A percentile compares a stretch with the other conserved stretches of the same genome.
phyloP scores from a whole-genome alignment of 1,140 invertebrate genomes.

The Anastrepha obliqua region DNA sequence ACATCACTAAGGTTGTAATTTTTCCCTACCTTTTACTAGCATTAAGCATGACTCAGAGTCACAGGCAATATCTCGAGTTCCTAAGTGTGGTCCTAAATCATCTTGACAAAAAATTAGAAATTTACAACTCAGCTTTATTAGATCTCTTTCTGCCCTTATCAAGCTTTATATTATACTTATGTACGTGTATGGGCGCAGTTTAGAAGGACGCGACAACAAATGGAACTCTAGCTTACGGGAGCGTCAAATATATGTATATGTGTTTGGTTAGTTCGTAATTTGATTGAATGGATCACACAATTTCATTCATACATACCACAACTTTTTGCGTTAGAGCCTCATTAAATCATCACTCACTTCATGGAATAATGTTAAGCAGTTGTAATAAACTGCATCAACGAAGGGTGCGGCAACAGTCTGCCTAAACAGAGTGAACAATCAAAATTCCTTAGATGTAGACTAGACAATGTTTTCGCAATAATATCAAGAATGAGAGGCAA shows the following conservation, averaged over 20 bases:
- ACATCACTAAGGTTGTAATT: no score
- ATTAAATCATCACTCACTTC: conserved; percentile 72
- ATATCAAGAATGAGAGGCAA: not conserved
- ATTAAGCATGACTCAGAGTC: no score
- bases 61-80: no score
- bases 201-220: not conserved
- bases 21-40: no score
- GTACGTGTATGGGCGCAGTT: not conserved
- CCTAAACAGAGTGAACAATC: conserved; percentile 8
- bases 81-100: no score
- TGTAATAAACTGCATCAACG: conserved; percentile 10
- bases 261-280: not conserved
- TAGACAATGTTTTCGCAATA: conserved; percentile 31
- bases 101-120: no score
- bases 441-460: conserved; percentile 31
- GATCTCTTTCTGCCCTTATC: no score
- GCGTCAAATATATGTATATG: not conserved
- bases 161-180: no score
- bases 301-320: conserved; percentile 73
- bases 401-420: not conserved
- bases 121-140: no score
- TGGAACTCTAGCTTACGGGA: not conserved
- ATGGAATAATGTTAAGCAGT: conserved; percentile 4
- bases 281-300: conserved; percentile 56
- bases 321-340: conserved; percentile 62